Evolutionary conservation across 2,113 vertebrate species (phyloP), one percentile per base, ranked within the genome.

Genomic region (Amblyopsis rosae): DNA sequence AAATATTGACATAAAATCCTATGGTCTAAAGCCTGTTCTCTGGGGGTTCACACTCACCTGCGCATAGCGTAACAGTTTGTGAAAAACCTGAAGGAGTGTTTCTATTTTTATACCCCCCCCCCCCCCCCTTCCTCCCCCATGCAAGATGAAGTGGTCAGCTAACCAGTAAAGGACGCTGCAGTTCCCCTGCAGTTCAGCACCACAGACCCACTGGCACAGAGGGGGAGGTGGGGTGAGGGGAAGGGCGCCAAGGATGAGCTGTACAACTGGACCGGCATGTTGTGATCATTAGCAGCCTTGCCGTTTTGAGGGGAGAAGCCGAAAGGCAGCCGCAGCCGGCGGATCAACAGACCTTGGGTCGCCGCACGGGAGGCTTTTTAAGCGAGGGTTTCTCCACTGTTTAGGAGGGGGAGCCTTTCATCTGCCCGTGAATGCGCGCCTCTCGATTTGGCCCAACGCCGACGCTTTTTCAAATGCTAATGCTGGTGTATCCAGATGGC

Each of bases 101-200:
- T 88, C 83, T 86, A 83, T 49, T 49, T 1, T 49, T 49, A 9
- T 49, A 19, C 19, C 19, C 19, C 19, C 19, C 19, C 1, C 19
- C 19, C 19, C 1, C 12, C 12, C 12, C 48, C 1, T 49, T 49
- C 12, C 12, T 49, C 48, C 1, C 87, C 84, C 81, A 26, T 62
- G 74, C 67, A 82, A 86, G 86, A 90, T 89, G 82, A 88, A 91
- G 88, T 71, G 88, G 86, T 89, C 87, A 88, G 81, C 49, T 13
- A 51, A 26, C 26, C 26, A 26, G 26, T 1, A 26, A 26, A 26
- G 26, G 26, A 26, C 3, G 26, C 2, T 26, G 2, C 26, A 26
- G 26, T 48, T 54, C 48, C 65, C 53, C 54, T 45, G 19, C 15
- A 13, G 67, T 32, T 3, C 16, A 63, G 77, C 72, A 76, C 79